Percentiles rank a stretch among this genome's conserved stretches.
These are phyloP conservation scores for Pseudochromis fuscus DNA, from an alignment of 2,797 vertebrate species.

Conservation along the genomic window DNA sequence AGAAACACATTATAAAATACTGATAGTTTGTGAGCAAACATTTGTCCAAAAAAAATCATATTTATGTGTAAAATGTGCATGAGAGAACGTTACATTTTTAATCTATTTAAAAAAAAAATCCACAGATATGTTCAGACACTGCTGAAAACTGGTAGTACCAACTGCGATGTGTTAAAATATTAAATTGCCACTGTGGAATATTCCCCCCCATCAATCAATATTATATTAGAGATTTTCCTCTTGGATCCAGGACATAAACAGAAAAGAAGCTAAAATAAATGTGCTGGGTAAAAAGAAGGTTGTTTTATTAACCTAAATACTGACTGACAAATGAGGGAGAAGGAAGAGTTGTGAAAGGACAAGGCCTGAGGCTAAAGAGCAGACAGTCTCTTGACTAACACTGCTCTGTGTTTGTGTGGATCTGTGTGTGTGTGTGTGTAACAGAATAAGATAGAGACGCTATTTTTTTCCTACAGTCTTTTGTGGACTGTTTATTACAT, in stretches of 20 bases:
- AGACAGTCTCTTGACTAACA: constrained; percentile 47
- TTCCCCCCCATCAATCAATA: constrained; percentile 12
- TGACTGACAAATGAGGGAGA: constrained; percentile 50
- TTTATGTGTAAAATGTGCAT: no score
- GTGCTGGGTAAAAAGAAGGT: constrained; percentile 20
- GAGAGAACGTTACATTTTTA: no score
- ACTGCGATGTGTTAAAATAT: background rate
- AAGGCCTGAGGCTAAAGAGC: constrained; percentile 51
- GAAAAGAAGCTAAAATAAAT: constrained; percentile 25
- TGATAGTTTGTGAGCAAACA: background rate
- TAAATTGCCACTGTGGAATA: background rate
- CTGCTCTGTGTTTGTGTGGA: constrained; percentile 35
- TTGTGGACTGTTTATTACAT: constrained; percentile 60
- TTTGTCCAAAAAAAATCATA: background rate
- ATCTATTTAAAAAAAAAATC: no score
- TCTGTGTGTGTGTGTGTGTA: constrained; percentile 1
- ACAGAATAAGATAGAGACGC: constrained; percentile 54
- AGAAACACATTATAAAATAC: background rate
- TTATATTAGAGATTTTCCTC: constrained; percentile 1
- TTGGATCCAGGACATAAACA: constrained; percentile 12
- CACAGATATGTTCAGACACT: background rate
- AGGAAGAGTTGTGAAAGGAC: constrained; percentile 53
- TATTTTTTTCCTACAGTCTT: constrained; percentile 40
- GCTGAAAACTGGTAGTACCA: background rate
- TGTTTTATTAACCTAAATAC: constrained; percentile 37